A percentile compares a stretch with the other conserved stretches of the same genome.
Evolutionary conservation across 2,113 vertebrate species (phyloP).

Genomic region (Crotalus helleri): DNA sequence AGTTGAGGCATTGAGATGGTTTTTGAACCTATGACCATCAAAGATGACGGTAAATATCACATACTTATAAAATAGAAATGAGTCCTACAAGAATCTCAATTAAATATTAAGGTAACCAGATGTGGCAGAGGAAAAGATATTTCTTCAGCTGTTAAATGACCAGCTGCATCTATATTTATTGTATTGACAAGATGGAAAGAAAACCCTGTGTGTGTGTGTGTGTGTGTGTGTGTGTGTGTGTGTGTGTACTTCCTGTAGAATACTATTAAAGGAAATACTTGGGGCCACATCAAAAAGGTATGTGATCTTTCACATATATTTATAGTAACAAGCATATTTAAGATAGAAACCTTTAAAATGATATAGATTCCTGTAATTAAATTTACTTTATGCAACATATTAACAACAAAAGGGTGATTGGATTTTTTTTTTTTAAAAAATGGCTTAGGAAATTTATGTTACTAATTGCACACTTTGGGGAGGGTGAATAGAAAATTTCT

Average conservation of each 20-base stretch:
- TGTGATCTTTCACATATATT: background rate
- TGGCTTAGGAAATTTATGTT: background rate
- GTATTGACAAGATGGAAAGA: background rate
- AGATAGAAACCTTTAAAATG: background rate
- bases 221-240: background rate
- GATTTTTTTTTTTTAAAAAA: background rate
- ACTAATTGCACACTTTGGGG: background rate
- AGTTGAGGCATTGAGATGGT: background rate
- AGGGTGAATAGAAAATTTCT: background rate
- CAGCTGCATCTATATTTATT: background rate
- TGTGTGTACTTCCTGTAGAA: background rate
- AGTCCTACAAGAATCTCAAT: background rate
- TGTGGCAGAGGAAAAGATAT: background rate
- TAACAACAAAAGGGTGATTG: background rate
- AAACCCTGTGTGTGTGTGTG: background rate
- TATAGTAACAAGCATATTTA: background rate
- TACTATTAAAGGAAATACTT: background rate
- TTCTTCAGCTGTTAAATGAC: background rate
- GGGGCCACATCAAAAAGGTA: background rate
- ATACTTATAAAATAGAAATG: background rate
- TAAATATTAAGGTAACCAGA: background rate
- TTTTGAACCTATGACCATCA: background rate
- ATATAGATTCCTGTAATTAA: background rate
- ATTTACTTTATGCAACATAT: background rate
- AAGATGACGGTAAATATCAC: background rate